phyloP scores from a whole-genome alignment of 2,888 invertebrate species.

The Druceiella hillmani region DNA sequence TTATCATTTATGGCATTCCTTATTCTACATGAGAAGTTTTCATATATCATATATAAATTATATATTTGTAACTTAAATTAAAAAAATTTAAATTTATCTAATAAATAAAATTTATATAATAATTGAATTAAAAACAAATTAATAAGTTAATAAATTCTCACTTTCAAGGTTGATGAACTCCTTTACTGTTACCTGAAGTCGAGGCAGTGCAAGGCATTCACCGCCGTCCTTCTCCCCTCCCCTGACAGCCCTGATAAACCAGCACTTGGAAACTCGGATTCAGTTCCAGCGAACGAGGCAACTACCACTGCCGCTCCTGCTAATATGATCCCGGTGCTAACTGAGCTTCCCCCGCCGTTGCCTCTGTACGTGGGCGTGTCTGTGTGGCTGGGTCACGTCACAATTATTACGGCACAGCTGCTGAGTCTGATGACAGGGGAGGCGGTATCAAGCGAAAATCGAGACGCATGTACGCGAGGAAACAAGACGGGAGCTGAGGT shows the following conservation, averaged over 20 bases:
- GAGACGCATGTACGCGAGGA: too few relatives aligned
- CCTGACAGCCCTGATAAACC: conserved; percentile 36
- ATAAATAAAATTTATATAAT: conserved; percentile 6
- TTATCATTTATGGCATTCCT: too few relatives aligned
- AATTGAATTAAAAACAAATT: conserved; percentile 1
- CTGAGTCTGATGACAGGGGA: conserved; percentile 59
- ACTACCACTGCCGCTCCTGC: conserved; percentile 1
- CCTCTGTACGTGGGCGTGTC: conserved; percentile 61
- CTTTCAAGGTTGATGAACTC: conserved; percentile 61
- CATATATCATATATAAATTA: too few relatives aligned
- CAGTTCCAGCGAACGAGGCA: conserved; percentile 28
- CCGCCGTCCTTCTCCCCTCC: conserved; percentile 50
- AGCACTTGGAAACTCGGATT: conserved; percentile 34
- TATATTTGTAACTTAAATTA: too few relatives aligned
- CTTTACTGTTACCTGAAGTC: conserved; percentile 71
- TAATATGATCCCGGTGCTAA: too few relatives aligned
- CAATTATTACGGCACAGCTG: conserved; percentile 55
- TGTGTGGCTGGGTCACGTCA: conserved; percentile 40
- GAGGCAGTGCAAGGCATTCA: conserved; percentile 64
- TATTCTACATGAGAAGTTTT: too few relatives aligned
- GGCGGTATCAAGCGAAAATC: conserved; percentile 28
- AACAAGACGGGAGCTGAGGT: too few relatives aligned
- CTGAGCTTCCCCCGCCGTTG: conserved; percentile 31
- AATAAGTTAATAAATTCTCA: background rate
- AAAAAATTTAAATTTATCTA: too few relatives aligned